These are phyloP conservation scores for Strigamia transsilvanica DNA, from an alignment of 2,888 invertebrate species.

Conservation along the genomic window DNA sequence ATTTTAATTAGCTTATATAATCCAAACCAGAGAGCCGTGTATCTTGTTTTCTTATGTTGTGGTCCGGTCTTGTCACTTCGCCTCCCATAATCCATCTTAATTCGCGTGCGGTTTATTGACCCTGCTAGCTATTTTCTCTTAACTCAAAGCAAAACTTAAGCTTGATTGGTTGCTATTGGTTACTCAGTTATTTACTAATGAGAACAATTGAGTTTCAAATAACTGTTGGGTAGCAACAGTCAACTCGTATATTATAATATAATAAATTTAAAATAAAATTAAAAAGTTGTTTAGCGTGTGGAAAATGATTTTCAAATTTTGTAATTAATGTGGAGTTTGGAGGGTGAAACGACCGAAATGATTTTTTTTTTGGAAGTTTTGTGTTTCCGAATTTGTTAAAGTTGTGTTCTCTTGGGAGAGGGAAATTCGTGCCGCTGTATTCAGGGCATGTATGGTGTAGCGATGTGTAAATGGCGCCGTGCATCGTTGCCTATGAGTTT, in stretches of 20 bases:
- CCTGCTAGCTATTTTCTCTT: neutral
- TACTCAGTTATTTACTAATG: slow-evolving; percentile 4
- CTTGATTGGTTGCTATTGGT: slow-evolving; percentile 15
- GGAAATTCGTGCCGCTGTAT: neutral
- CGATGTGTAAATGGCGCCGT: slow-evolving; percentile 21
- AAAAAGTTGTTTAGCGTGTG: no score
- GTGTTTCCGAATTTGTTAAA: neutral
- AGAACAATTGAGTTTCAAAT: neutral
- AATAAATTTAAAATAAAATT: no score
- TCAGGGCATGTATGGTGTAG: slow-evolving; percentile 20
- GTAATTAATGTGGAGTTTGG: no score
- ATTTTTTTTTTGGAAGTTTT: neutral
- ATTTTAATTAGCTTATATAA: slow-evolving; percentile 21
- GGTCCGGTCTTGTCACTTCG: slow-evolving; percentile 26
- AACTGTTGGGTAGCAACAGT: neutral
- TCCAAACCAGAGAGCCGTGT: neutral
- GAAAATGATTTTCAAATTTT: no score
- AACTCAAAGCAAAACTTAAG: slow-evolving; percentile 20
- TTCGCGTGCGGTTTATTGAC: slow-evolving; percentile 26
- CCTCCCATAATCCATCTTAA: slow-evolving; percentile 18
- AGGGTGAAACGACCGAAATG: no score
- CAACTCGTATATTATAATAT: neutral
- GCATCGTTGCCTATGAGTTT: slow-evolving; percentile 25
- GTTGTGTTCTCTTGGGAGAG: neutral
- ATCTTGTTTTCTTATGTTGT: slow-evolving; percentile 23